A percentile compares a stretch with the other conserved stretches of the same genome.
Evolutionary conservation across 2,113 vertebrate species (phyloP).

Genomic region (Conger conger): DNA sequence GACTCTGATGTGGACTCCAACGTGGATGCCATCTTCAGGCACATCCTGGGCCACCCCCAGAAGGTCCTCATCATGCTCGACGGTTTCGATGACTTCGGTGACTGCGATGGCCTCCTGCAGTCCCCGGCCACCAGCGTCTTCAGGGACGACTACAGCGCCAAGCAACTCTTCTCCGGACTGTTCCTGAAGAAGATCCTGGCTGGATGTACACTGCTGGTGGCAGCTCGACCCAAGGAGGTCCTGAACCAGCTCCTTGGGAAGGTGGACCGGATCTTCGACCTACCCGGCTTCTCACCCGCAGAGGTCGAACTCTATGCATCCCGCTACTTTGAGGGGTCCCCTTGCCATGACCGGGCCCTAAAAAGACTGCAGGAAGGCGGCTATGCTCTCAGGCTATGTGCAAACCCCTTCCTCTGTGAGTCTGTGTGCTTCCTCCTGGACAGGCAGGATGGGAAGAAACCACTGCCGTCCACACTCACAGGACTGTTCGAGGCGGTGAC

Average conservation of each 20-base stretch:
- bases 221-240: constrained; percentile 73
- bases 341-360: constrained; percentile 44
- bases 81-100: constrained; percentile 78
- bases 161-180: constrained; percentile 76
- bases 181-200: constrained; percentile 80
- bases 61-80: constrained; percentile 86
- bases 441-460: constrained; percentile 35
- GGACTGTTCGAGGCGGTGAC: constrained; percentile 70
- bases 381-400: constrained; percentile 76
- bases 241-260: constrained; percentile 73
- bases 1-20: constrained; percentile 38
- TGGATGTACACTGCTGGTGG: constrained; percentile 82
- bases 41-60: constrained; percentile 70
- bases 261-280: constrained; percentile 76
- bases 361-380: constrained; percentile 57
- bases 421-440: constrained; percentile 74
- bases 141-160: constrained; percentile 57
- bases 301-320: constrained; percentile 72
- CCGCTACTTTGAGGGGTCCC: constrained; percentile 65
- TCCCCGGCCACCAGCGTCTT: constrained; percentile 29
- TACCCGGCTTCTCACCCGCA: constrained; percentile 73
- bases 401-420: constrained; percentile 78
- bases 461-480: constrained; percentile 79
- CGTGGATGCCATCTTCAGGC: constrained; percentile 64
- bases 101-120: constrained; percentile 70